Conservation (phyloP, 2,888 invertebrate genomes). For the Neuroscelio doddi region DNA sequence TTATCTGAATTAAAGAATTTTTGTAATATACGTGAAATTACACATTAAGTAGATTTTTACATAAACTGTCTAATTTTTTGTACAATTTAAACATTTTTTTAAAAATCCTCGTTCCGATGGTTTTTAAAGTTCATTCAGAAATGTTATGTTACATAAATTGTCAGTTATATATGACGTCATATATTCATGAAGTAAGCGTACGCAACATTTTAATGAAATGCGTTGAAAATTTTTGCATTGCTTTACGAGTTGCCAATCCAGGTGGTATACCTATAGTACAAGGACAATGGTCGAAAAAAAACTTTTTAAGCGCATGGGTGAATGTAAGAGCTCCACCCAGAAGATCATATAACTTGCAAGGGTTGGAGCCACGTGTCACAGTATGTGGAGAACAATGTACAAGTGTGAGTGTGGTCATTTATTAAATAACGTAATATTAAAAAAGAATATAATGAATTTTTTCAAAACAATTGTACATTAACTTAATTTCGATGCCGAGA, state of each 20-base stretch:
- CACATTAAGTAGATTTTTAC: no score
- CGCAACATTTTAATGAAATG: conserved; percentile 1
- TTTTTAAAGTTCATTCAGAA: no score
- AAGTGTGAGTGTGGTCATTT: conserved; percentile 8
- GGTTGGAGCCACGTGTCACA: conserved; percentile 64
- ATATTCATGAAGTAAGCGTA: conserved; percentile 4
- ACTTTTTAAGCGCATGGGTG: conserved; percentile 34
- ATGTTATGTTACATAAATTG: no score
- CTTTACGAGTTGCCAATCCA: conserved; percentile 48
- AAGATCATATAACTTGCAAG: conserved; percentile 66
- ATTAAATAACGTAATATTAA: no score
- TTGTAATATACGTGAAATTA: no score
- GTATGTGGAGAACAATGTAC: conserved; percentile 33
- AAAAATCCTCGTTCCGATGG: no score
- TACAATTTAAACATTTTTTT: background rate
- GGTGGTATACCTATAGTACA: conserved; percentile 55
- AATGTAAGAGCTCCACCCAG: conserved; percentile 64
- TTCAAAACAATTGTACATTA: no score
- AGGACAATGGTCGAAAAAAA: conserved; percentile 61
- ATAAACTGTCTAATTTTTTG: no score
- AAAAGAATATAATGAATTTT: no score
- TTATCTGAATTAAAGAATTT: no score
- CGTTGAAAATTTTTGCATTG: conserved; percentile 5
- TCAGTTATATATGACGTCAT: background rate
- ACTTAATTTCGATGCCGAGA: no score